Conservation (phyloP, 2,888 invertebrate genomes). For the Macrosiphum euphorbiae region DNA sequence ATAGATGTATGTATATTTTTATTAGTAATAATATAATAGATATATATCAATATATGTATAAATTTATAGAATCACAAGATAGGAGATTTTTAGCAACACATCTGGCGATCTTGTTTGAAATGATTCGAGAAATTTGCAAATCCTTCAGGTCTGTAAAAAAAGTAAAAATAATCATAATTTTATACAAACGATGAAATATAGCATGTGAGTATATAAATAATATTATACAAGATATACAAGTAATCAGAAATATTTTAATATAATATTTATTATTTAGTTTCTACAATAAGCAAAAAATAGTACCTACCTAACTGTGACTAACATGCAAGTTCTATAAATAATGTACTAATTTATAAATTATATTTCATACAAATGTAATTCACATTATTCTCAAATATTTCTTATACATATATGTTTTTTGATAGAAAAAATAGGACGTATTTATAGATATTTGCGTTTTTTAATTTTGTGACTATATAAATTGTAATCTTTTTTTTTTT, state of each 20-base stretch:
- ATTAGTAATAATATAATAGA: conserved; percentile 28
- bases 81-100: conserved; percentile 44
- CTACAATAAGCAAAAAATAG: neutral
- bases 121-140: conserved; percentile 61
- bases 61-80: neutral
- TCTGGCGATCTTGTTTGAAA: conserved; percentile 59
- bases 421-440: neutral
- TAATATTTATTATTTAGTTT: neutral
- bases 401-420: neutral
- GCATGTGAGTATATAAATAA: neutral
- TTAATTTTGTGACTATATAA: neutral
- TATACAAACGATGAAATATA: neutral
- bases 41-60: neutral
- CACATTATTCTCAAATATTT: neutral
- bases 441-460: neutral
- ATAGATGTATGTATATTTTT: conserved; percentile 5
- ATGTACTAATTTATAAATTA: neutral
- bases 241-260: neutral
- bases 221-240: neutral
- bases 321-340: neutral
- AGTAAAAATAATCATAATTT: neutral
- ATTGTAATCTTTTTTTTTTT: neutral
- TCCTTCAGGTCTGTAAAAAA: conserved; percentile 54
- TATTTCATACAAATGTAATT: neutral
- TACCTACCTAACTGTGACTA: neutral